Evolutionary conservation across 2,797 vertebrate genomes (phyloP), one percentile per base, ranked within the genome.

Genomic region (Melanotaenia parkinsoni): DNA sequence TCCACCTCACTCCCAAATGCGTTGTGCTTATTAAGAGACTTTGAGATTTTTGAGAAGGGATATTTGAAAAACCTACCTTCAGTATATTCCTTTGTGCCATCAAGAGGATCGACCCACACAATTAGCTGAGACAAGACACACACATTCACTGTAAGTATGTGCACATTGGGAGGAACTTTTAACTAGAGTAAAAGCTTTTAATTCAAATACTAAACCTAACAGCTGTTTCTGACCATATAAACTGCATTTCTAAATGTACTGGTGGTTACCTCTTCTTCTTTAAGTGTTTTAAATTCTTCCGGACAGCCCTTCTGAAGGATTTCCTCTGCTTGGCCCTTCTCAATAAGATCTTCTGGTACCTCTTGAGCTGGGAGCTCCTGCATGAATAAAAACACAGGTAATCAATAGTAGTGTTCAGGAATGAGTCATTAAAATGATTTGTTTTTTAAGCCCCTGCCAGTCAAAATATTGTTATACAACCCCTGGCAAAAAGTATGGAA

Each of bases 1-100:
- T 8, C 58, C 37, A 45, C 13, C n/a, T 35, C 1, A 20, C 3
- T 24, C n/a, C n/a, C 12, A n/a, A 18, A n/a, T 28, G 3, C 26
- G 9, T 61, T 2, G 18, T n/a, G n/a, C 22, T 53, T 26, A 53
- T 53, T 4, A 53, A 53, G 50, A 24, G 22, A 24, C 10, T 24
- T 5, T 5, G 20, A 20, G 43, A 3, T 14, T 54, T 67, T 53
- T 33, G 6, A 57, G 38, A 12, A 67, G 5, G 50, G 18, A 22
- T 10, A 47, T 58, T 22, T 18, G 13, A 43, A 24, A 4, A 60
- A 32, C 86, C 83, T 81, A 99, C 98, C 98, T 97, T 99, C 98
- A 20, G 98, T 99, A 71, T 97, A 99, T 84, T 99, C 98, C 89
- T 99, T 99, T 64, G 98, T 99, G 67, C 98, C 98, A 84, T 99